Evolutionary conservation across 2,797 vertebrate genomes (phyloP).

Genomic region (Gorsachius magnificus): DNA sequence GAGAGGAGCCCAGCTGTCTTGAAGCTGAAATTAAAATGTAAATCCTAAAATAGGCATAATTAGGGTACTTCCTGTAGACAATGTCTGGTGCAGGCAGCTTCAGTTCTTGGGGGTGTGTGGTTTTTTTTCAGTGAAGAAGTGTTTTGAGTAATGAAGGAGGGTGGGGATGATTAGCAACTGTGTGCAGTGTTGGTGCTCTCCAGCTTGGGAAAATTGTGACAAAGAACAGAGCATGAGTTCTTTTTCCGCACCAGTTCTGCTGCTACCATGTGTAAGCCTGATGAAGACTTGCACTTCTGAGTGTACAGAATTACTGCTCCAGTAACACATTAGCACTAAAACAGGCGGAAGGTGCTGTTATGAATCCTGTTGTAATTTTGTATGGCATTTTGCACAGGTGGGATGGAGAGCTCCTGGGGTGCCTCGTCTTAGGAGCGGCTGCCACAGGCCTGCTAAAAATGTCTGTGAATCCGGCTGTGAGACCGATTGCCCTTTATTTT

Average conservation of each 20-base stretch:
- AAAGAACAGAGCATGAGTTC: background rate
- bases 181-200: background rate
- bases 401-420: background rate
- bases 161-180: background rate
- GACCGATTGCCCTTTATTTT: background rate
- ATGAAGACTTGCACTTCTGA: background rate
- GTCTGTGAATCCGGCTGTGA: background rate
- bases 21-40: slow-evolving; percentile 65
- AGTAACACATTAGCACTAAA: background rate
- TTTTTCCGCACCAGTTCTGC: background rate
- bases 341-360: background rate
- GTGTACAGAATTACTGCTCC: background rate
- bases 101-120: background rate
- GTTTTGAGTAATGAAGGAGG: background rate
- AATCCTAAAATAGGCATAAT: slow-evolving; percentile 53
- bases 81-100: background rate
- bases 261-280: background rate
- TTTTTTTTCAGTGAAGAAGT: background rate
- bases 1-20: slow-evolving; percentile 53
- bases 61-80: slow-evolving; percentile 43
- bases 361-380: background rate
- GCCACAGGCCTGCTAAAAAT: background rate
- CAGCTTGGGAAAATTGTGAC: background rate
- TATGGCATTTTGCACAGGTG: background rate
- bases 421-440: background rate